Conservation (phyloP, 2,797 vertebrate species). For the Tadarida brasiliensis region DNA sequence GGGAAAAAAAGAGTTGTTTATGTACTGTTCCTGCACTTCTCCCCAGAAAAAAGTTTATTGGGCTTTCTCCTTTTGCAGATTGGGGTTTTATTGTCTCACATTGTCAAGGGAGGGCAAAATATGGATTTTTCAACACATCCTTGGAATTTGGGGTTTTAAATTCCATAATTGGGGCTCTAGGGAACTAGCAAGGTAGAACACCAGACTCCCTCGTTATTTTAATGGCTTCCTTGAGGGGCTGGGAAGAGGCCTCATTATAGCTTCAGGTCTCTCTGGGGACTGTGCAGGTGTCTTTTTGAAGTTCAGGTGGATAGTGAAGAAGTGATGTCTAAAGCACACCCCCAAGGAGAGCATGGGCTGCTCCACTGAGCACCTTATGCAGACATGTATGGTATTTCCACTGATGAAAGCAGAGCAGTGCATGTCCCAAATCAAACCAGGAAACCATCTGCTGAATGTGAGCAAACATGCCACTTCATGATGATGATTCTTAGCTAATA, state of each 20-base stretch:
- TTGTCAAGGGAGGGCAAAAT: not conserved
- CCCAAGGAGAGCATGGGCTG: not conserved
- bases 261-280: not conserved
- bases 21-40: not conserved
- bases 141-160: constrained; percentile 64
- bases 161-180: constrained; percentile 65
- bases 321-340: not conserved
- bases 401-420: not conserved
- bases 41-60: constrained; percentile 36
- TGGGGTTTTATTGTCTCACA: constrained; percentile 40
- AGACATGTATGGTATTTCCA: not conserved
- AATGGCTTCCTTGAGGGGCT: not conserved
- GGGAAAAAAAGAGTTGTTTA: not conserved
- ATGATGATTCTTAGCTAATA: not conserved
- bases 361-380: not conserved
- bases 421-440: not conserved
- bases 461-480: not conserved
- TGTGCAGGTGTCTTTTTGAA: constrained; percentile 47
- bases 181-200: constrained; percentile 42
- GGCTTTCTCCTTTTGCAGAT: constrained; percentile 27
- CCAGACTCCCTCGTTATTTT: constrained; percentile 53
- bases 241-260: not conserved
- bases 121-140: constrained; percentile 12
- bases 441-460: not conserved
- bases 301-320: constrained; percentile 42